A percentile compares a stretch with the other conserved stretches of the same genome.
Evolutionary conservation across 1,140 invertebrate species (phyloP).

Genomic region (Neodiprion fabricii): DNA sequence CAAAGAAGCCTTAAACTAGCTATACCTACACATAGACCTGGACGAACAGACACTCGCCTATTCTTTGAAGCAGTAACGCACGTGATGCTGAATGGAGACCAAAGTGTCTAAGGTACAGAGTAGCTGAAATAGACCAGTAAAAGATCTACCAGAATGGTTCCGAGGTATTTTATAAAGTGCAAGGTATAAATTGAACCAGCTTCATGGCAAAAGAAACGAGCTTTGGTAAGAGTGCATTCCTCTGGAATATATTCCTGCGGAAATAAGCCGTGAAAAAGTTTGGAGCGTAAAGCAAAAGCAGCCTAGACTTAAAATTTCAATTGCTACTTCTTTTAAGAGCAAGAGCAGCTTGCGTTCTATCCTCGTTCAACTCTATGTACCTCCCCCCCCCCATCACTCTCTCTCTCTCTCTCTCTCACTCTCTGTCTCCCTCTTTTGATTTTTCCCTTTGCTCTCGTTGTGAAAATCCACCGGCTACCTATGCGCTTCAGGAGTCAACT

Average conservation of each 20-base stretch:
- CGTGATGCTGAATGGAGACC: no score
- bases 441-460: not conserved
- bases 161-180: not conserved
- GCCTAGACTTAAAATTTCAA: slow-evolving; percentile 17
- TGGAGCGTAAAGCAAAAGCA: not conserved
- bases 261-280: slow-evolving; percentile 1
- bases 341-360: not conserved
- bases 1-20: no score
- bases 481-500: slow-evolving; percentile 1
- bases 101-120: no score
- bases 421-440: not conserved
- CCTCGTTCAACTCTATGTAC: not conserved
- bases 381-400: not conserved
- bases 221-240: not conserved
- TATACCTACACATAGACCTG: no score
- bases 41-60: no score
- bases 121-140: no score
- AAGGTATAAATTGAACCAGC: no score
- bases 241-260: not conserved
- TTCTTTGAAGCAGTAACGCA: no score
- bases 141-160: no score
- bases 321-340: slow-evolving; percentile 14
- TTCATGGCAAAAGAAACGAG: not conserved
- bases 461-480: not conserved
- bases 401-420: not conserved